Conservation (phyloP, 2,113 vertebrate species). For the Anolis carolinensis region DNA sequence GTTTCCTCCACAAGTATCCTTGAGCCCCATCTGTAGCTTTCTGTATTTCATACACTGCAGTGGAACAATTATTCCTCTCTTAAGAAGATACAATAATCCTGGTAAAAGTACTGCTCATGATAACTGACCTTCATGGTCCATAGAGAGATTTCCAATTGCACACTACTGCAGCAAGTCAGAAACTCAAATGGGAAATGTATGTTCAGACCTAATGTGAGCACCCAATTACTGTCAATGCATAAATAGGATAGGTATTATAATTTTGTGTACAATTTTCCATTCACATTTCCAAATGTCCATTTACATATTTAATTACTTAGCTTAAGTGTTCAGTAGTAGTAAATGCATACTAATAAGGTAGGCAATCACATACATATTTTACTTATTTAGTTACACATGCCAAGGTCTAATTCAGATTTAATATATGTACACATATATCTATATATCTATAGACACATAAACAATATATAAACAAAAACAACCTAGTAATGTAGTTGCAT, state of each 20-base stretch:
- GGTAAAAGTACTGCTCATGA: background rate
- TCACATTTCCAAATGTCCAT: conserved; percentile 50
- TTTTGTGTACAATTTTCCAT: conserved; percentile 34
- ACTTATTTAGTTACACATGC: conserved; percentile 22
- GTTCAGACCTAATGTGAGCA: conserved; percentile 26
- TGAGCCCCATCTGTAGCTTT: background rate
- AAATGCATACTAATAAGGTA: conserved; percentile 40
- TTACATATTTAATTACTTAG: conserved; percentile 29
- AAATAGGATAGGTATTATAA: conserved; percentile 19
- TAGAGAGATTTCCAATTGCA: background rate
- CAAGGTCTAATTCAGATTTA: conserved; percentile 46
- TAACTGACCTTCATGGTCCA: background rate
- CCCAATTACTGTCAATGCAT: conserved; percentile 32
- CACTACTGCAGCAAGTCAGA: conserved; percentile 1
- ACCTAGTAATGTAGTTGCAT: background rate
- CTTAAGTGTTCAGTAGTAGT: conserved; percentile 23
- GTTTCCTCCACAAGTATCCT: background rate
- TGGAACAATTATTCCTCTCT: background rate
- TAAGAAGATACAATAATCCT: background rate
- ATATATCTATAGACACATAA: conserved; percentile 1
- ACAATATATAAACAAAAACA: conserved; percentile 37
- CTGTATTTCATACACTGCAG: background rate
- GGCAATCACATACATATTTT: conserved; percentile 22
- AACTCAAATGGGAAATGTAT: conserved; percentile 8
- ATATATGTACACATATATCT: conserved; percentile 8